Evolutionary conservation across 2,888 invertebrate genomes (phyloP).

Genomic region (Caenorhabditis virilis): DNA sequence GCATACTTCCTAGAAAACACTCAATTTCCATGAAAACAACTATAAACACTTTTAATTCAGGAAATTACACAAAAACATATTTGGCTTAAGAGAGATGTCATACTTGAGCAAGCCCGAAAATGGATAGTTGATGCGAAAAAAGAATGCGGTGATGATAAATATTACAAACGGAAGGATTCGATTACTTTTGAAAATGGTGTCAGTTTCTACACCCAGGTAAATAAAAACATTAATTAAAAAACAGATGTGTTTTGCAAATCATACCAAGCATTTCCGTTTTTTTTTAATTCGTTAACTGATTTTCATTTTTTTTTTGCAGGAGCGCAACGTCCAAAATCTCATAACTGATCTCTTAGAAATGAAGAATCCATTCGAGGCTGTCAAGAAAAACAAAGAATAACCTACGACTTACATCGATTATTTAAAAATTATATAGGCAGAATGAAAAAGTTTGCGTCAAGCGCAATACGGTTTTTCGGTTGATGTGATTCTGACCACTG

Average conservation of each 20-base stretch:
- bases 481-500: no score
- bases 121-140: constrained; percentile 51
- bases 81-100: constrained; percentile 64
- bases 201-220: constrained; percentile 50
- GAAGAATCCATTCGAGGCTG: constrained; percentile 53
- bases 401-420: no score
- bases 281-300: no score
- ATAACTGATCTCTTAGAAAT: constrained; percentile 57
- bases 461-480: no score
- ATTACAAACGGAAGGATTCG: constrained; percentile 44
- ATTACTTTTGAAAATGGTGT: constrained; percentile 52
- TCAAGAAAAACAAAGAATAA: constrained; percentile 19
- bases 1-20: no score
- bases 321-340: constrained; percentile 49
- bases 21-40: no score
- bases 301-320: constrained; percentile 34
- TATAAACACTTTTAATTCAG: no score
- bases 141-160: constrained; percentile 46
- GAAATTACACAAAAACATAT: constrained; percentile 65
- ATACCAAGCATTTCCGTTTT: no score
- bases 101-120: constrained; percentile 57
- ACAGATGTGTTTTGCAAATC: no score
- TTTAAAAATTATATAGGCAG: no score
- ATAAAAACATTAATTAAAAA: not conserved
- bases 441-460: no score